A percentile compares a stretch with the other conserved stretches of the same genome.
Evolutionary conservation across 2,113 vertebrate species (phyloP).

Genomic region (Notechis scutatus): DNA sequence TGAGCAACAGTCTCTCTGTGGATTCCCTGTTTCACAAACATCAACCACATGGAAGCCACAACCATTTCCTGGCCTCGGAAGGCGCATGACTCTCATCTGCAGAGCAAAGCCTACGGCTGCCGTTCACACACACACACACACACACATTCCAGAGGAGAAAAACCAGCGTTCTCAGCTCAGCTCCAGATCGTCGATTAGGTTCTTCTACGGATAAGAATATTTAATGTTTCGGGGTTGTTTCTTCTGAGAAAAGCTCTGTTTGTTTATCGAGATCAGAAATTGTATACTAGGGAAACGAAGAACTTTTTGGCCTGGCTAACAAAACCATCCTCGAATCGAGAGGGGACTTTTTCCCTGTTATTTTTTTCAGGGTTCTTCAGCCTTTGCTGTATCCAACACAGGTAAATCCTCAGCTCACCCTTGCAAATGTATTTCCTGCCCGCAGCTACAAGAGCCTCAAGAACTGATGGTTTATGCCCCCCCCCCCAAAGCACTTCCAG

Average conservation of each 20-base stretch:
- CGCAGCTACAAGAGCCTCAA: neutral
- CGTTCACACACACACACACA: neutral
- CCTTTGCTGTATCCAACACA: neutral
- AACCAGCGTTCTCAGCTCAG: neutral
- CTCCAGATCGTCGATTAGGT: neutral
- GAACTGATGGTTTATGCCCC: neutral
- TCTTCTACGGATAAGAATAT: neutral
- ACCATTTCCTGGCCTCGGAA: accelerated
- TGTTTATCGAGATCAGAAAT: neutral
- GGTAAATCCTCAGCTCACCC: no score
- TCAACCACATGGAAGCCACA: neutral
- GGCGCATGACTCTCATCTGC: accelerated
- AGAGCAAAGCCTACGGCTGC: accelerated
- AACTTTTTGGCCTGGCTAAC: neutral
- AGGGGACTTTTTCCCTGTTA: neutral
- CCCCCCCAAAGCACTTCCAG: neutral
- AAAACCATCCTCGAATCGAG: slow-evolving; percentile 8
- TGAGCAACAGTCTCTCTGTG: neutral
- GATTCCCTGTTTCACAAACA: neutral
- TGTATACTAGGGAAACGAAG: neutral
- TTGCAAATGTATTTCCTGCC: neutral
- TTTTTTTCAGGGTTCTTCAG: neutral
- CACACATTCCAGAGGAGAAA: neutral
- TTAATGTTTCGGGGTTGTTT: neutral
- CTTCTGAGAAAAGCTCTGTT: neutral